Evolutionary conservation across 2,797 vertebrate species (phyloP), one percentile per base, ranked within the genome.

Genomic region (Chloroceryle amazona): DNA sequence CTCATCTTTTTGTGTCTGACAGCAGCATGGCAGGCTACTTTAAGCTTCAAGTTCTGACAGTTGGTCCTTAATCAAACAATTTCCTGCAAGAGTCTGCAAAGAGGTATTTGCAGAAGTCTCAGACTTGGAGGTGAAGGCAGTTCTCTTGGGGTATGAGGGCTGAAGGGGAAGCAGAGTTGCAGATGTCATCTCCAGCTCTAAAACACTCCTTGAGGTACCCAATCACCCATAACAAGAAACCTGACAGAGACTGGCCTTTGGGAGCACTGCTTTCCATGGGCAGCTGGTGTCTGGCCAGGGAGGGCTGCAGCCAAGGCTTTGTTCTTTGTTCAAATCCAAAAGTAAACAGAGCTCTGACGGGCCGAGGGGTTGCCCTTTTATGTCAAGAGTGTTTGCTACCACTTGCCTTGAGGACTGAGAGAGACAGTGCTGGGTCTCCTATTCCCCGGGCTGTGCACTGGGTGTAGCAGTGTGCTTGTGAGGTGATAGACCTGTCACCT

Each of bases 291-390:
- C 33, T 7, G 7, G 91, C 91, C 90, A 94, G 57, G 35, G 26
- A 70, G 42, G 31, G 75, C 66, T 41, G 66, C 60, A 93, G 93
- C 76, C 95, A 96, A 86, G 60, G 16, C 63, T 90, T 86, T 96
- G 89, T 91, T 83, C 90, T 95, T 63, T 73, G 49, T 55, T 80
- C 66, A 63, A 54, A 63, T 88, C 82, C 91, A 92, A 89, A 89
- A 95, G 70, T 60, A 90, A 95, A 91, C 62, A 62, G 15, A 95
- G 55, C 10, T 26, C 42, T 31, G 61, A 46, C 10, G 44, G 57
- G 52, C 39, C 3, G 8, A 84, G 41, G 72, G 73, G 23, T 28
- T 90, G 47, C 73, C 35, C 81, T 67, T 70, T 90, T 61, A 18
- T 29, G 13, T 35, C 25, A 46, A 51, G 21, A 33, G 13, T 3